Base-by-base conservation (phyloP, 1,140 invertebrate species). In the Eulimnadia texana region DNA sequence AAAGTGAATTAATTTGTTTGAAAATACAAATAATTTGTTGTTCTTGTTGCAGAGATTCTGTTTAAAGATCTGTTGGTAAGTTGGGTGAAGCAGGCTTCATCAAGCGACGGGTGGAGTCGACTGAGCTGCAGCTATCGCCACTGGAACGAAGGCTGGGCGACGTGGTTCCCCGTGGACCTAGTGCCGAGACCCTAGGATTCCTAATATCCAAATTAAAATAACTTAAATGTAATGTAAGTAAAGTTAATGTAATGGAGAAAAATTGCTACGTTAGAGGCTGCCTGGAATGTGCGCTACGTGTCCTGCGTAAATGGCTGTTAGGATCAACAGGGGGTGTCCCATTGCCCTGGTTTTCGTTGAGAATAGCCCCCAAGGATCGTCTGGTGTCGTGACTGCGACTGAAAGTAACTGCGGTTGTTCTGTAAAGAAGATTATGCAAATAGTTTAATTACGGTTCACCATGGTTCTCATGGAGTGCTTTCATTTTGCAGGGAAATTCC, bases 71-170 rank as follows among this genome's bases (percentile, higher is more conserved):
- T 42, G 33, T 42, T 16, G 33, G 33, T 42, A 42, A 16, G 33
- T 42, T 42, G 6, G 33, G 33, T 16, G 33, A 42, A 9, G 16
- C 16, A 16, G 55, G 55, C 10, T 57, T 57, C 56, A 57, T 27
- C 27, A 57, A 57, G 10, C 55, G 80, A 27, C 81, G 77, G 1
- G 84, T 84, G 47, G 83, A 85, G 9, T 82, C 83, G 54, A 80
- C 80, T 13, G 83, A 85, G 65, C 82, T 84, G 71, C 84, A 85
- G 68, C 83, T 85, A 66, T 86, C 84, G 55, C 80, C 81, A 57
- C 83, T 85, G 64, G 82, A 84, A 57, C 83, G 77, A 23, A 69
- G 66, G 55, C 67, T 70, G 24, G 61, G 50, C 63, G 82, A 81
- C 65, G 81, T 84, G 1, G 80, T 77, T 75, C 54, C 79, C 81